Base-by-base conservation (phyloP, 2,113 vertebrate species). In the Elaphurus davidianus region DNA sequence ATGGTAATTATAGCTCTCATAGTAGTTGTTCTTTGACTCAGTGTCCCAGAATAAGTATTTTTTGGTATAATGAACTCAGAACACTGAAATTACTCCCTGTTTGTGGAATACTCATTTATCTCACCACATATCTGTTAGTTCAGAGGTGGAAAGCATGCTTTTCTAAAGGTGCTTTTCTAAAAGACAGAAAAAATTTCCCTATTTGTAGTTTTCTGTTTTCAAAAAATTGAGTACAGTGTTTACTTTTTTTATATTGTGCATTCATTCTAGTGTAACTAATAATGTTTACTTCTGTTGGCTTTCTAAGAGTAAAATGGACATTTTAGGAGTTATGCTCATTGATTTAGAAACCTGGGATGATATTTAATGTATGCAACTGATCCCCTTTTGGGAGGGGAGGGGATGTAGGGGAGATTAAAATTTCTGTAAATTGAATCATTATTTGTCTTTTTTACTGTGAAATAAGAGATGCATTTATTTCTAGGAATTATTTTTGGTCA, bases 81-180 rank as follows among this genome's bases (percentile, higher is more conserved):
- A 74, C 36, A 94, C 54, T 96, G 85, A 90, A 96, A 88, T 95
- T 92, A 90, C 84, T 95, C 54, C 87, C 43, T 96, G 54, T 88
- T 90, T 92, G 43, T 79, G 17, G 43, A 71, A 40, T 90, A 71
- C 54, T 91, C 95, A 88, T 95, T 97, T 81, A 95, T 27, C 13
- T 95, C 19, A 92, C 33, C 15, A 30, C 30, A 28, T 13, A 47
- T 74, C 83, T 97, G 19, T 59, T 86, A 55, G 83, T 84, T 96
- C 23, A 84, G 15, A 97, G 67, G 74, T 92, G 23, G 54, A 95
- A 91, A 74, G 10, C 54, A 83, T 90, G 50, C 43, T 64, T 40
- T 71, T 88, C 50, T 94, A 21, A 94, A 82, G 60, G 36, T 89
- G 40, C n/a, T 64, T 64, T 64, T 88, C 50, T 96, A 30, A 96